Evolutionary conservation across 2,888 invertebrate genomes (phyloP).

Genomic region (Mellilla xanthometata): DNA sequence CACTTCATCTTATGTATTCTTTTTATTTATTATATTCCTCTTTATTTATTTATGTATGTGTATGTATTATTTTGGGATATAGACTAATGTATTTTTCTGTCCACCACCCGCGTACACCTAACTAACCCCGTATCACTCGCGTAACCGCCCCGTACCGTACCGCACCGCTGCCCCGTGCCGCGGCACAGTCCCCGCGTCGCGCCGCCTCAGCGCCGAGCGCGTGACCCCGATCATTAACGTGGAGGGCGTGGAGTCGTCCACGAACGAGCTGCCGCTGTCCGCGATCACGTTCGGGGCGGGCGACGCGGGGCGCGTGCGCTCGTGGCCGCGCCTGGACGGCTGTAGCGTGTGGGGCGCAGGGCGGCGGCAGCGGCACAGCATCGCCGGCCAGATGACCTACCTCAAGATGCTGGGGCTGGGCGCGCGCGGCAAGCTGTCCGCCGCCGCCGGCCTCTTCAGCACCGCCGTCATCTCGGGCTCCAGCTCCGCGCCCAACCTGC

Average conservation of each 20-base stretch:
- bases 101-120: slow-evolving; percentile 54
- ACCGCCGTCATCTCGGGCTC: slow-evolving; percentile 98
- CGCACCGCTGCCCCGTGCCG: slow-evolving; percentile 26
- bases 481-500: slow-evolving; percentile 94
- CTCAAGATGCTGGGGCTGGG: slow-evolving; percentile 94
- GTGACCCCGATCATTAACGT: slow-evolving; percentile 65
- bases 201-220: slow-evolving; percentile 48
- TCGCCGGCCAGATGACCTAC: slow-evolving; percentile 97
- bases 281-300: slow-evolving; percentile 75
- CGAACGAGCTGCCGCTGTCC: slow-evolving; percentile 86
- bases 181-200: slow-evolving; percentile 43
- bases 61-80: slow-evolving; percentile 41
- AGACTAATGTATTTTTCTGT: slow-evolving; percentile 57
- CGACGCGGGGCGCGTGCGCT: slow-evolving; percentile 44
- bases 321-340: slow-evolving; percentile 44
- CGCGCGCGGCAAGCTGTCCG: slow-evolving; percentile 82
- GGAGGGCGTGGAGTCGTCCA: slow-evolving; percentile 82
- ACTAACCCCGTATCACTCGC: slow-evolving; percentile 56
- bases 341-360: slow-evolving; percentile 77
- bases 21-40: slow-evolving; percentile 30
- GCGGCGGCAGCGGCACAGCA: slow-evolving; percentile 97
- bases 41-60: slow-evolving; percentile 45
- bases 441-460: slow-evolving; percentile 93
- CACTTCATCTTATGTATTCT: slow-evolving; percentile 27
- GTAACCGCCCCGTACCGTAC: slow-evolving; percentile 48